These are phyloP conservation scores for Corynorhinus townsendii DNA, from an alignment of 2,113 vertebrate genomes.

Conservation along the genomic window DNA sequence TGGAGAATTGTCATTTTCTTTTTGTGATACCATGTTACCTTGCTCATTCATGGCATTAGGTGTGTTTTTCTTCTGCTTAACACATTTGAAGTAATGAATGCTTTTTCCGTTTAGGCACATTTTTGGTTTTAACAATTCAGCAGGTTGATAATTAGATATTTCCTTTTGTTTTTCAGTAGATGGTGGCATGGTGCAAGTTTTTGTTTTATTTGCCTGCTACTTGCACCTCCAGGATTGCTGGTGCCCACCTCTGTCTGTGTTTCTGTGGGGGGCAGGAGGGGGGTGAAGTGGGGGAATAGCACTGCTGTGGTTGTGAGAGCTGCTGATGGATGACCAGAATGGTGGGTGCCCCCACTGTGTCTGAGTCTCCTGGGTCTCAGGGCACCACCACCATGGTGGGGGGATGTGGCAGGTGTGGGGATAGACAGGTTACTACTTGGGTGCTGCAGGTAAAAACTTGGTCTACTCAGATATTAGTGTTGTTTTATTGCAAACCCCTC, in stretches of 20 bases:
- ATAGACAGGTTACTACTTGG: neutral
- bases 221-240: neutral
- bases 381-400: neutral
- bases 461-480: neutral
- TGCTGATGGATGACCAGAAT: neutral
- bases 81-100: neutral
- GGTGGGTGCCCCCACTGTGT: neutral
- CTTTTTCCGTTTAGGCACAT: neutral
- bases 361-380: neutral
- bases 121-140: neutral
- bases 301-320: neutral
- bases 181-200: neutral
- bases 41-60: neutral
- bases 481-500: neutral
- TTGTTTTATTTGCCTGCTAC: neutral
- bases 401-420: neutral
- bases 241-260: neutral
- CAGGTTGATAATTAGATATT: neutral
- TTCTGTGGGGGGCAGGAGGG: neutral
- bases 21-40: neutral
- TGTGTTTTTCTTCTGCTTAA: neutral
- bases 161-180: neutral
- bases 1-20: neutral
- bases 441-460: neutral
- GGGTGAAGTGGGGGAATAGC: neutral